Conservation (phyloP, 2,113 vertebrate genomes). For the Aegithalos caudatus region DNA sequence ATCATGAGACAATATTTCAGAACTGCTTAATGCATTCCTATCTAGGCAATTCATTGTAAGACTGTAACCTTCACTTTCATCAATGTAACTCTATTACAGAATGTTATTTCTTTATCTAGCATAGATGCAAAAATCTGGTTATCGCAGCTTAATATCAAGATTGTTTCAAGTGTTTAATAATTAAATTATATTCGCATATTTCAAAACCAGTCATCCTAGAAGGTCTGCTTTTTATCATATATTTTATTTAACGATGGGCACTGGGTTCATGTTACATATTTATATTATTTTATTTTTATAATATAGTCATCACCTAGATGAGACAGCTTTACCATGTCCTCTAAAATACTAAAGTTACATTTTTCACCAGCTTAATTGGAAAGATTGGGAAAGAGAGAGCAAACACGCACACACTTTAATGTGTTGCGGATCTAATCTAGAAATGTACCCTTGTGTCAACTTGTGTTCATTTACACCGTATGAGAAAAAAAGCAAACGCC, state of each 20-base stretch:
- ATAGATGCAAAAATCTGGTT: slow-evolving; percentile 71
- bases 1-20: slow-evolving; percentile 65
- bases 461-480: slow-evolving; percentile 39
- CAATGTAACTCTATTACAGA: slow-evolving; percentile 70
- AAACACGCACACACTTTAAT: slow-evolving; percentile 43
- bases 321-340: slow-evolving; percentile 77
- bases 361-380: slow-evolving; percentile 75
- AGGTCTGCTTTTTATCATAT: slow-evolving; percentile 76
- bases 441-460: slow-evolving; percentile 58
- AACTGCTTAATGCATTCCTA: slow-evolving; percentile 71
- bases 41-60: slow-evolving; percentile 68
- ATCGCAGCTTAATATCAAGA: slow-evolving; percentile 70
- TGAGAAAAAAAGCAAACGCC: slow-evolving; percentile 39
- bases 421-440: slow-evolving; percentile 68
- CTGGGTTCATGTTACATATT: slow-evolving; percentile 81
- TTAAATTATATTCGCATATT: slow-evolving; percentile 77
- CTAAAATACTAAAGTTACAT: slow-evolving; percentile 78
- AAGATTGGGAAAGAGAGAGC: slow-evolving; percentile 66
- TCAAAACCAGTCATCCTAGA: slow-evolving; percentile 74
- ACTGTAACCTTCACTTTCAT: slow-evolving; percentile 72
- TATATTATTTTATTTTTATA: slow-evolving; percentile 82
- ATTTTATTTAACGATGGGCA: slow-evolving; percentile 79
- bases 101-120: slow-evolving; percentile 74
- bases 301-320: slow-evolving; percentile 81
- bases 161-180: slow-evolving; percentile 73